Percentiles rank a stretch among this genome's conserved stretches.
phyloP scores from a whole-genome alignment of 2,888 invertebrate genomes.

The Trichopria drosophilae region DNA sequence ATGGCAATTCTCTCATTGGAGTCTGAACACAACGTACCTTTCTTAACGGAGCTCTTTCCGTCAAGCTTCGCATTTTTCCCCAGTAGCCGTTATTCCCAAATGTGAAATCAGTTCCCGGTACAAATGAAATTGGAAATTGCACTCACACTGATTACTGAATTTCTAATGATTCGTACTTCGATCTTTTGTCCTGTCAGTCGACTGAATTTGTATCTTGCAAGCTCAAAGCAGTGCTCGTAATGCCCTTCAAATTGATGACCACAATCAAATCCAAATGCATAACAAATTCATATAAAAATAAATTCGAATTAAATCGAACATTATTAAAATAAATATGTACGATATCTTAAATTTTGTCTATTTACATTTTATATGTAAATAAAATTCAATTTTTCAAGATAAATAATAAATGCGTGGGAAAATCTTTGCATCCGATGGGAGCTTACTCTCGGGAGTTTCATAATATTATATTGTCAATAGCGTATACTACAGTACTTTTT shows the following conservation, averaged over 20 bases:
- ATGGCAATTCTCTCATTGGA: constrained; percentile 41
- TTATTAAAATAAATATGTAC: no score
- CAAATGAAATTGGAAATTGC: constrained; percentile 48
- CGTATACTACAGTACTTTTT: no score
- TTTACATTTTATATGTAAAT: no score
- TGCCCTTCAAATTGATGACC: not conserved
- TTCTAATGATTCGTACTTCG: constrained; percentile 36
- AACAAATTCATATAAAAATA: no score
- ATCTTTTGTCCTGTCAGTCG: not conserved
- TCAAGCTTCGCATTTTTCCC: constrained; percentile 9
- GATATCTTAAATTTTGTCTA: no score
- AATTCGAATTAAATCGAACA: no score
- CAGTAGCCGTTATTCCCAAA: constrained; percentile 30
- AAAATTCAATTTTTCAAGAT: no score
- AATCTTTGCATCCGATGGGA: no score
- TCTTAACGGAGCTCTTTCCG: constrained; percentile 23
- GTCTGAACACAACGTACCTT: not conserved
- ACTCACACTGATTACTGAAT: constrained; percentile 49
- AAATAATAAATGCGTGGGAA: no score
- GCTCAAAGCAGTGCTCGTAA: no score
- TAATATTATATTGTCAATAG: no score
- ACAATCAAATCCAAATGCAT: not conserved
- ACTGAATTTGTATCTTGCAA: not conserved
- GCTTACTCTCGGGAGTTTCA: no score
- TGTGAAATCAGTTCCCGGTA: constrained; percentile 25